phyloP scores from a whole-genome alignment of 2,113 vertebrate genomes.

The Arenaria interpres region DNA sequence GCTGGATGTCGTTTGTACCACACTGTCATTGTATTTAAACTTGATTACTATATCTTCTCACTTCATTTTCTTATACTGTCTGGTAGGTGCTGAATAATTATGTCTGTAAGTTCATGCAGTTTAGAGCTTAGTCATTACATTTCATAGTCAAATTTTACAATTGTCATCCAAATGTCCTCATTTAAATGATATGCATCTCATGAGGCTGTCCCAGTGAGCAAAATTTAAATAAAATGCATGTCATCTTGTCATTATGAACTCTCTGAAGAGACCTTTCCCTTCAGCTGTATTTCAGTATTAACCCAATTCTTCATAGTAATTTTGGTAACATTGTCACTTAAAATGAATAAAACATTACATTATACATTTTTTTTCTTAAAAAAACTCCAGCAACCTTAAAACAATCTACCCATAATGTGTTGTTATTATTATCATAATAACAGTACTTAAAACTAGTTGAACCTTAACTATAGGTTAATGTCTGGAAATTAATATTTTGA shows the following conservation, averaged over 20 bases:
- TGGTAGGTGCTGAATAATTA: neutral
- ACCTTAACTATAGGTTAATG: neutral
- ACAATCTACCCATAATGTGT: neutral
- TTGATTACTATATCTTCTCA: constrained; percentile 1
- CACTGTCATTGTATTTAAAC: neutral
- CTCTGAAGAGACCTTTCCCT: neutral
- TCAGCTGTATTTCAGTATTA: neutral
- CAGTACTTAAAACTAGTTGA: neutral
- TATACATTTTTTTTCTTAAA: neutral
- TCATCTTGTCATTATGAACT: neutral
- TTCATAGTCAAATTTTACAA: constrained; percentile 20
- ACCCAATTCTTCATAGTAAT: neutral
- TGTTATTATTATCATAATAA: neutral
- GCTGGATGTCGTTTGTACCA: neutral
- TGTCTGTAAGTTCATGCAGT: neutral
- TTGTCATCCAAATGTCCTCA: constrained; percentile 26
- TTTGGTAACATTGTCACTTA: neutral
- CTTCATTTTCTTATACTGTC: neutral
- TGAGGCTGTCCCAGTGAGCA: neutral
- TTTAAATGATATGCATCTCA: neutral
- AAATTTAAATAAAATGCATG: constrained; percentile 13
- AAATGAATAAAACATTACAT: neutral
- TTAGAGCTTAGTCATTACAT: constrained; percentile 21
- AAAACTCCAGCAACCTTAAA: neutral
- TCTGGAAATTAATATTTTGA: constrained; percentile 12